Conservation (phyloP, 2,797 vertebrate species). For the Danio jaintianensis region DNA sequence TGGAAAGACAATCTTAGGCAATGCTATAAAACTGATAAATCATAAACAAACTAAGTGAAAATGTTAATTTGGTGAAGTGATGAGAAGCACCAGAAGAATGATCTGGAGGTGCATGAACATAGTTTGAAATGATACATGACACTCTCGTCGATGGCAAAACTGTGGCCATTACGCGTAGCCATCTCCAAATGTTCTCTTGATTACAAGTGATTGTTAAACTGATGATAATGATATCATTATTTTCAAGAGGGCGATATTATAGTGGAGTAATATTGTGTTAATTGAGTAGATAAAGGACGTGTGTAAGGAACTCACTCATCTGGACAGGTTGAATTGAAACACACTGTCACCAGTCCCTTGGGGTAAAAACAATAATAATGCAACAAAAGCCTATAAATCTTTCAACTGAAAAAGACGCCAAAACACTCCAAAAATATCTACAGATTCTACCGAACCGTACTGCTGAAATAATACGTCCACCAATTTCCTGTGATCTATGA, state of each 20-base stretch:
- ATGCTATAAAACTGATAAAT: constrained; percentile 52
- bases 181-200: constrained; percentile 45
- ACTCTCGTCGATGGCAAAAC: constrained; percentile 31
- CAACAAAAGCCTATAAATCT: background rate
- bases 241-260: constrained; percentile 32
- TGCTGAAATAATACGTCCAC: constrained; percentile 48
- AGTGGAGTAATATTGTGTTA: constrained; percentile 36
- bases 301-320: constrained; percentile 29
- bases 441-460: constrained; percentile 24
- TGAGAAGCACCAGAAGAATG: constrained; percentile 40
- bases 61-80: constrained; percentile 55
- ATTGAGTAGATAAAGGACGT: constrained; percentile 42
- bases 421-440: constrained; percentile 17
- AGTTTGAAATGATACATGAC: constrained; percentile 42
- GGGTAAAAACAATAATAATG: background rate
- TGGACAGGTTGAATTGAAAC: background rate
- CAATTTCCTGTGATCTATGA: constrained; percentile 57
- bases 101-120: constrained; percentile 27
- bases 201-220: constrained; percentile 50
- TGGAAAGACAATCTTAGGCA: constrained; percentile 8
- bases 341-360: background rate
- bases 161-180: constrained; percentile 35
- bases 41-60: constrained; percentile 56
- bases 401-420: background rate
- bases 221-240: constrained; percentile 40